Conservation (phyloP, 2,113 vertebrate species). For the Pampusana beccarii region DNA sequence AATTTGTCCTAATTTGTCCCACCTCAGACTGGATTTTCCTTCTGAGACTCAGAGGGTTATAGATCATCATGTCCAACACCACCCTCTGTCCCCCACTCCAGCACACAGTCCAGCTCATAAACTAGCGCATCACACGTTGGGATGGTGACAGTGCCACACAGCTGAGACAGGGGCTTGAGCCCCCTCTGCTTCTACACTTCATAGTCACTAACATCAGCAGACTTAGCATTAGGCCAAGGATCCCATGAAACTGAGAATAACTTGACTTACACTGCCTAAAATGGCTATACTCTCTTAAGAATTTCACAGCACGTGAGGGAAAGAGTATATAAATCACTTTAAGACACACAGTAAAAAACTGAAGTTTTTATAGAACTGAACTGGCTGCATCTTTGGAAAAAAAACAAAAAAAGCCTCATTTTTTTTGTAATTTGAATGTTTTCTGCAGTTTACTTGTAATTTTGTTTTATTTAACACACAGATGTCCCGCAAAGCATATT, state of each 20-base stretch:
- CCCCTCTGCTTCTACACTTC: not conserved
- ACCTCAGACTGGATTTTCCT: not conserved
- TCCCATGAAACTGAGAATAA: not conserved
- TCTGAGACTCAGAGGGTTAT: not conserved
- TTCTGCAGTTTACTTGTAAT: not conserved
- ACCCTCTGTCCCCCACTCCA: no score
- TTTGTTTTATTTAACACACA: constrained; percentile 61
- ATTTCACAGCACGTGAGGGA: not conserved
- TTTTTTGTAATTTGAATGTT: not conserved
- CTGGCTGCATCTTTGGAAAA: not conserved
- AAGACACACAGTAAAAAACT: not conserved
- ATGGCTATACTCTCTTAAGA: not conserved
- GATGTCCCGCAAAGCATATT: constrained; percentile 94
- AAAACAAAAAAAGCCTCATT: not conserved
- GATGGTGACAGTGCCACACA: not conserved
- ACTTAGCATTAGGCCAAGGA: not conserved
- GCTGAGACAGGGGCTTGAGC: not conserved
- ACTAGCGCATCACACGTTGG: not conserved
- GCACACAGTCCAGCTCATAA: not conserved
- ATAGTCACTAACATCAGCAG: not conserved
- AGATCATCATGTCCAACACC: not conserved
- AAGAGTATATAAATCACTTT: not conserved
- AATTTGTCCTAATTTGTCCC: not conserved
- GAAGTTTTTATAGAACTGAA: not conserved
- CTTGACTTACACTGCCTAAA: not conserved